Percentiles rank a stretch among this genome's conserved stretches.
Evolutionary conservation across 2,113 vertebrate species (phyloP).

Genomic region (Gobiocypris rarus): DNA sequence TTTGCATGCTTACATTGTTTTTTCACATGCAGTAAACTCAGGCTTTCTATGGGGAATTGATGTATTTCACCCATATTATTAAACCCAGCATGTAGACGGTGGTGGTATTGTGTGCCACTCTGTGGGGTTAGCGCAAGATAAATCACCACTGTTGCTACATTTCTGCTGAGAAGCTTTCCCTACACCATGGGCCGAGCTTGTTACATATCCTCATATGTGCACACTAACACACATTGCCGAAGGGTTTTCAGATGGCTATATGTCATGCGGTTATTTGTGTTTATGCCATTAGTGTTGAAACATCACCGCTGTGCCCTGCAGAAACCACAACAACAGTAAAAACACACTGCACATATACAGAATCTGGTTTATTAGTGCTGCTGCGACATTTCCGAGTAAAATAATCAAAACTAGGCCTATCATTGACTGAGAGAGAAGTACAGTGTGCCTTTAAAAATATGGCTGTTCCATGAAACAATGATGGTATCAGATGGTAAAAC

Average conservation of each 20-base stretch:
- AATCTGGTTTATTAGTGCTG: not conserved
- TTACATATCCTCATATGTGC: conserved; percentile 19
- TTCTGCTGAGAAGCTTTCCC: conserved; percentile 25
- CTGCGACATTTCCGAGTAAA: not conserved
- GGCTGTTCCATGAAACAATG: not conserved
- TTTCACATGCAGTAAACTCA: conserved; percentile 7
- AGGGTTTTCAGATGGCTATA: conserved; percentile 38
- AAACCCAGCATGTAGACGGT: conserved; percentile 35
- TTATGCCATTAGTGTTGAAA: conserved; percentile 35
- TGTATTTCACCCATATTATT: conserved; percentile 35
- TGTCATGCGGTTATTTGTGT: conserved; percentile 40
- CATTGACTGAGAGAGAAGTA: not conserved
- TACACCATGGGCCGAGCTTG: conserved; percentile 20
- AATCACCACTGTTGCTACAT: conserved; percentile 38
- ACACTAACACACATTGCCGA: conserved; percentile 13
- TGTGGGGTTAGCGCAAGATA: conserved; percentile 26
- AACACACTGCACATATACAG: not conserved
- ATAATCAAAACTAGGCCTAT: not conserved
- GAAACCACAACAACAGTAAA: conserved; percentile 16
- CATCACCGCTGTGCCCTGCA: conserved; percentile 22
- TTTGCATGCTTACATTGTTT: conserved; percentile 1
- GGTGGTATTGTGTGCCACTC: conserved; percentile 32
- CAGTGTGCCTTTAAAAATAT: not conserved
- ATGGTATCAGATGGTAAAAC: not conserved
- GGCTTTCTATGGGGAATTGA: conserved; percentile 8